Percentiles rank a stretch among this genome's conserved stretches.
phyloP scores from a whole-genome alignment of 2,888 invertebrate genomes.

The Apodemia mormo region DNA sequence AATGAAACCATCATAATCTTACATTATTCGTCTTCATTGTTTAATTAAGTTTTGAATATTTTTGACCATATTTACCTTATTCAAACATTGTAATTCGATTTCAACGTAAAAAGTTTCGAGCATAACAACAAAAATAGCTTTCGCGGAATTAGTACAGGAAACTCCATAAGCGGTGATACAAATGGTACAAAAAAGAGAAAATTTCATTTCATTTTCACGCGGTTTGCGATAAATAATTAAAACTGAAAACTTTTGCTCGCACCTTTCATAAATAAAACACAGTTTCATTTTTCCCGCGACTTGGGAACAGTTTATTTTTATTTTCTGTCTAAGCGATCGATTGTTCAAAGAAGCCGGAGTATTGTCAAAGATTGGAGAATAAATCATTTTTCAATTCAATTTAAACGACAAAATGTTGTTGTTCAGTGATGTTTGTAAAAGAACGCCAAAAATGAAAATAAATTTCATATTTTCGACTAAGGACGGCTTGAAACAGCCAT shows the following conservation, averaged over 20 bases:
- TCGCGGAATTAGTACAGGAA: conserved; percentile 4
- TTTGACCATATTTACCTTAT: not conserved
- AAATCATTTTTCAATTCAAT: conserved; percentile 80
- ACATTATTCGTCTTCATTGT: too few relatives aligned
- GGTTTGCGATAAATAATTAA: conserved; percentile 35
- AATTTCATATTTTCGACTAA: not conserved
- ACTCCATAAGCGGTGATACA: conserved; percentile 11
- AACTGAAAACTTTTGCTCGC: conserved; percentile 47
- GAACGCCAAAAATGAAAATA: conserved; percentile 15
- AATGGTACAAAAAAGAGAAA: conserved; percentile 20
- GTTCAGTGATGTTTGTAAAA: conserved; percentile 41
- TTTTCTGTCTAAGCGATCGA: conserved; percentile 64
- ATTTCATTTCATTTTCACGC: conserved; percentile 24
- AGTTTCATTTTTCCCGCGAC: conserved; percentile 50
- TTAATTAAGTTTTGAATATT: not conserved
- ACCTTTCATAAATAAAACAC: conserved; percentile 48
- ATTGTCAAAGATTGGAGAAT: conserved; percentile 68
- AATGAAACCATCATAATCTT: too few relatives aligned
- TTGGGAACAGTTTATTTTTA: conserved; percentile 55
- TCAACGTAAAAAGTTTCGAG: not conserved
- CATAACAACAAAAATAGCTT: conserved; percentile 12
- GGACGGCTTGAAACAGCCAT: not conserved
- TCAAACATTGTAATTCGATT: not conserved
- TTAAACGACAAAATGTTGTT: conserved; percentile 73
- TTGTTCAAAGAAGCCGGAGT: conserved; percentile 64